Base-by-base conservation (phyloP, 2,888 invertebrate genomes). In the Ormyrus thymus region DNA sequence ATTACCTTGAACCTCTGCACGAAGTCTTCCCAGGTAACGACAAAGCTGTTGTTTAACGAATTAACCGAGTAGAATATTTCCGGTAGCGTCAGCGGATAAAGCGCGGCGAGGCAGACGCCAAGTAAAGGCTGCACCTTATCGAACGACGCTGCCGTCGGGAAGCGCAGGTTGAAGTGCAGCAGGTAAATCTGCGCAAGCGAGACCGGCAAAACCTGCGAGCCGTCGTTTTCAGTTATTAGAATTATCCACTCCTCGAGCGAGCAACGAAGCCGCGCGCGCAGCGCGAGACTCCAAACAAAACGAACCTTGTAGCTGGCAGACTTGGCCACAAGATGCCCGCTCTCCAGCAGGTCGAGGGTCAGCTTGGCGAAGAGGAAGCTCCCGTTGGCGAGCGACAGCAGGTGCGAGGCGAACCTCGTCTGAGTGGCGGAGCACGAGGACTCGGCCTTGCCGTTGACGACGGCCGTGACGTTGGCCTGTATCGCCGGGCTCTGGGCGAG, bases 31-130 rank as follows among this genome's bases (percentile, higher is more conserved):
- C 97, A 97, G 2, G 95, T 94, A 78, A 98, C 91, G 86, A 95
- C 95, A 66, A 94, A 94, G 84, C 95, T 94, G 0, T 95, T 94
- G 84, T 95, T 92, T 71, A 97, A 92, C 0, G 98, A 95, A 90
- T 98, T 98, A 7, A 98, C 95, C 1, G 98, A 97, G 88, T 97
- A 97, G 89, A 95, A 98, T 85, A 99, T 97, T 91, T 98, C 98
- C 73, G 95, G 93, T 76, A 96, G 91, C 0, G 97, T 97, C 50
- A 98, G 90, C 0, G 98, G 98, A 90, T 97, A 96, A 9, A 98
- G 91, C 0, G 98, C 96, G 6, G 98, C 96, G 78, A 98, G 91
- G 86, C 98, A 97, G 0, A 97, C 96, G 85, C 96, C 96, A 10
- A 99, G 91, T 77, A 98, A 96, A 73, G 97, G 95, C 4, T 95